Conservation (phyloP, 2,888 invertebrate genomes). For the Tuta absoluta region DNA sequence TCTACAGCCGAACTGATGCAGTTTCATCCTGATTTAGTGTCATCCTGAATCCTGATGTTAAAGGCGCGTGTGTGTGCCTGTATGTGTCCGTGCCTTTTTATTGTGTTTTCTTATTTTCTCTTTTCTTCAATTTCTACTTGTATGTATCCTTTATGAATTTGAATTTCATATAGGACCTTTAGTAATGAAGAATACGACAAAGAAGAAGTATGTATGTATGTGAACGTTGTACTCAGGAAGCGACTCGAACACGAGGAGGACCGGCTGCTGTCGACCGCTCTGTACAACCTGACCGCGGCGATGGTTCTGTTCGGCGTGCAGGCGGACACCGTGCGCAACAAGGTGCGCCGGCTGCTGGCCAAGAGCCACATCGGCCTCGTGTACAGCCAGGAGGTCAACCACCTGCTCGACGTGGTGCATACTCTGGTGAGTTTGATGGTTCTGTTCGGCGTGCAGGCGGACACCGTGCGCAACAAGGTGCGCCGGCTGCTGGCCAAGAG, state of each 20-base stretch:
- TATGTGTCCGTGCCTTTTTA: no score
- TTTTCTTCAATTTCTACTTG: no score
- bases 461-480: conserved; percentile 91
- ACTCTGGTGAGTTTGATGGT: conserved; percentile 88
- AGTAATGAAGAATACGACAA: no score
- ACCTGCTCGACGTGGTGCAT: conserved; percentile 95
- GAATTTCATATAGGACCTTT: no score
- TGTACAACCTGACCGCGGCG: conserved; percentile 98
- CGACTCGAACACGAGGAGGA: conserved; percentile 99
- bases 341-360: conserved; percentile 94
- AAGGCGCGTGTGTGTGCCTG: no score
- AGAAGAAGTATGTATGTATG: no score
- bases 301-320: conserved; percentile 95
- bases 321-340: conserved; percentile 91
- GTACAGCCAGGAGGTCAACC: conserved; percentile 98
- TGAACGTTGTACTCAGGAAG: conserved; percentile 77
- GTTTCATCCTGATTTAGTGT: no score
- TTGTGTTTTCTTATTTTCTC: no score
- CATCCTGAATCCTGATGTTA: no score
- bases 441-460: conserved; percentile 88
- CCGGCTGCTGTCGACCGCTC: conserved; percentile 94
- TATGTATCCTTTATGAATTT: no score
- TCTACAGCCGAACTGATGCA: no score
- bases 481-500: conserved; percentile 97
- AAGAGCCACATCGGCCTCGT: conserved; percentile 99